Conservation (phyloP, 2,797 vertebrate species). For the Onychomys arenicola region DNA sequence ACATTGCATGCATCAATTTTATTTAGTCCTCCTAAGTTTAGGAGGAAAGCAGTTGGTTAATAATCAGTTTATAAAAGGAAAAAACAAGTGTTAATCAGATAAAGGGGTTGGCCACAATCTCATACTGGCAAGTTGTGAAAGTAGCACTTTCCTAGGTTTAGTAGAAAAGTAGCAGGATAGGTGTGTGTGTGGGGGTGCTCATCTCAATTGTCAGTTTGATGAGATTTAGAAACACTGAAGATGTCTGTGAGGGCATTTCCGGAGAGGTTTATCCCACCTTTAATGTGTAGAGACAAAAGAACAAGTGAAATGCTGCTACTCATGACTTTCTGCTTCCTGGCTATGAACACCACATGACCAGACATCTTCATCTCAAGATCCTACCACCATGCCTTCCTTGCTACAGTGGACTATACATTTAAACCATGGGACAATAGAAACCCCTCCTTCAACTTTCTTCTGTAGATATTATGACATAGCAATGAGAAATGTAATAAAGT, state of each 20-base stretch:
- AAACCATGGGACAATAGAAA: background rate
- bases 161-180: background rate
- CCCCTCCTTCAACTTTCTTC: background rate
- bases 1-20: background rate
- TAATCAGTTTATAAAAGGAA: background rate
- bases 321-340: background rate
- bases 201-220: background rate
- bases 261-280: background rate
- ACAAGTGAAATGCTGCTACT: background rate
- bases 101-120: background rate
- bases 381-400: background rate
- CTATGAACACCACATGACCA: too few species aligned
- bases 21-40: background rate
- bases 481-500: background rate
- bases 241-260: background rate
- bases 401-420: background rate
- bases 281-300: background rate
- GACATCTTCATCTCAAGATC: too few species aligned
- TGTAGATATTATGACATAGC: background rate
- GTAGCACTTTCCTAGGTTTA: background rate
- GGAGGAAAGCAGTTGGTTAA: background rate
- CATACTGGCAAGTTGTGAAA: background rate
- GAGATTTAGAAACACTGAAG: background rate
- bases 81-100: background rate
- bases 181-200: background rate